These are phyloP conservation scores for Enteromius afrohamiltoni DNA, from an alignment of 2,797 vertebrate species.

Conservation along the genomic window DNA sequence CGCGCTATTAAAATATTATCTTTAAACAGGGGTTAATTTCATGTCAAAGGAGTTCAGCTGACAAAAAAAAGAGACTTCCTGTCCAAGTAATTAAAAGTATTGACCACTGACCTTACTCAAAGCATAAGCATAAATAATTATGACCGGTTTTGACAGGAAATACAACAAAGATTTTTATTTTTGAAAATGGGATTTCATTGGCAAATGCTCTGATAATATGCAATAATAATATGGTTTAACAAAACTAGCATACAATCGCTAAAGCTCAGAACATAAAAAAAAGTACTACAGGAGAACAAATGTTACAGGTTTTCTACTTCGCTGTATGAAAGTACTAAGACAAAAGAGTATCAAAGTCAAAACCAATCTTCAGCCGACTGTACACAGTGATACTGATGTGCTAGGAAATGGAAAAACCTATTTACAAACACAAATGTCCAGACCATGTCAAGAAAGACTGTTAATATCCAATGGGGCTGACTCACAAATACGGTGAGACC, in stretches of 20 bases:
- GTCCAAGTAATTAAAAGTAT: neutral
- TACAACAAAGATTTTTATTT: constrained; percentile 48
- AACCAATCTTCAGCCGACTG: constrained; percentile 17
- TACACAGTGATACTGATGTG: constrained; percentile 31
- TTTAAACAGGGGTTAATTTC: neutral
- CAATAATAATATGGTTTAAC: constrained; percentile 31
- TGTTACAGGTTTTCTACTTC: constrained; percentile 17
- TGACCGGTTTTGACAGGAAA: constrained; percentile 30
- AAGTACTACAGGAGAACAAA: constrained; percentile 4
- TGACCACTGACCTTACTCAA: neutral
- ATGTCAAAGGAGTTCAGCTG: neutral
- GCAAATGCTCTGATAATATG: constrained; percentile 27
- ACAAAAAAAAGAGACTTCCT: neutral
- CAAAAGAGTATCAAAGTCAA: constrained; percentile 19
- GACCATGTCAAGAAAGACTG: constrained; percentile 9
- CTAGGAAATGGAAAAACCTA: constrained; percentile 30
- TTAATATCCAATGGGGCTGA: constrained; percentile 8
- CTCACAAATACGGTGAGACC: constrained; percentile 42
- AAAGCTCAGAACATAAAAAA: constrained; percentile 24
- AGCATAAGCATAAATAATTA: constrained; percentile 12
- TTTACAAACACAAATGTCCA: constrained; percentile 47
- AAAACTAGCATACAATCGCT: constrained; percentile 17
- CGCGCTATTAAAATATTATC: neutral
- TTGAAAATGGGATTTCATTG: constrained; percentile 31
- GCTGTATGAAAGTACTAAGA: constrained; percentile 20